Percentiles rank a stretch among this genome's conserved stretches.
These are phyloP conservation scores for Drosophila seguyi DNA, from an alignment of 1,140 invertebrate genomes.

Conservation along the genomic window DNA sequence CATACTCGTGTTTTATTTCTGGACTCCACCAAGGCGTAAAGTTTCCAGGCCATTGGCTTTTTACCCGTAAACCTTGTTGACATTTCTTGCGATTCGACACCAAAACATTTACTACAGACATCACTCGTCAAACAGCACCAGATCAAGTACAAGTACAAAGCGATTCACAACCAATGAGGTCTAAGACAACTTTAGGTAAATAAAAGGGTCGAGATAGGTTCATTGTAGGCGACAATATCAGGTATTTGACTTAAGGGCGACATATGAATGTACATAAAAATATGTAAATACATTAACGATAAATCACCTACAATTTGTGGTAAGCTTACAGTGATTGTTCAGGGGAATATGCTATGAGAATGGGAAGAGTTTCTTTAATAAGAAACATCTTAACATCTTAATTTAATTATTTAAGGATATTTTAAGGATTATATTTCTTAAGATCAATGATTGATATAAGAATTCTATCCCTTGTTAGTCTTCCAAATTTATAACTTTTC, in stretches of 20 bases:
- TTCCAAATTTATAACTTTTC: not conserved
- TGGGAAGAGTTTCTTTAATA: not conserved
- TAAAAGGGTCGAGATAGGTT: constrained; percentile 51
- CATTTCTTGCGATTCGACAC: constrained; percentile 46
- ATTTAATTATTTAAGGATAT: no score
- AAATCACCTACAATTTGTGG: constrained; percentile 11
- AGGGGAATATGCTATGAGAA: not conserved
- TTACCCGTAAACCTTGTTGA: constrained; percentile 57
- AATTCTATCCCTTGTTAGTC: not conserved
- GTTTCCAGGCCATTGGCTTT: constrained; percentile 61
- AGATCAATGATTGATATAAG: not conserved
- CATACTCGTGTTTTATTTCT: constrained; percentile 28
- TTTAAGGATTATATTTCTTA: no score
- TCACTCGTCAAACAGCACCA: constrained; percentile 18
- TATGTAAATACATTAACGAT: constrained; percentile 21
- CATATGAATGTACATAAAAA: not conserved
- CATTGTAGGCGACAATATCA: constrained; percentile 38
- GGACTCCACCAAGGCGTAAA: constrained; percentile 30
- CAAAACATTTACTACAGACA: constrained; percentile 22
- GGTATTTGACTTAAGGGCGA: constrained; percentile 18
- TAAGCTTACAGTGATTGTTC: not conserved
- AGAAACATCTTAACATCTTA: no score
- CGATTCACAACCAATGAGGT: constrained; percentile 27
- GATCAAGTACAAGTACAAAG: constrained; percentile 82
- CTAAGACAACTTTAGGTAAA: constrained; percentile 10